Percentiles rank a stretch among this genome's conserved stretches.
Evolutionary conservation across 37 sponge, comb jelly and placozoan species (phyloP).

Genomic region (Chondrosia reniformis): DNA sequence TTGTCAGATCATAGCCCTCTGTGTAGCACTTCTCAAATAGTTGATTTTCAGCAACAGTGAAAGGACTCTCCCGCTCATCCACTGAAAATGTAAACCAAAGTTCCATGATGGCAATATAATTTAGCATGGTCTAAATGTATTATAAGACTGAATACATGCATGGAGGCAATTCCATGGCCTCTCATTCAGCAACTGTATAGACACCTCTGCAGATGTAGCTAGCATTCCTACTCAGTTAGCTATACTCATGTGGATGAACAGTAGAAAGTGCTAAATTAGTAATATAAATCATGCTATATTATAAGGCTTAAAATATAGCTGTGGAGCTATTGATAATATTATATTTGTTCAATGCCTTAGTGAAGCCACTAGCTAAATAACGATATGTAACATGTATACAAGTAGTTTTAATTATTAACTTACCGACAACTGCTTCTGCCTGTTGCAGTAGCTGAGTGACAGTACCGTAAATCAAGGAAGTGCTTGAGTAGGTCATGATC

Average conservation of each 20-base stretch:
- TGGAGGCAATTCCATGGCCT: neutral
- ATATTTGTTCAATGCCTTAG: no score
- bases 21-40: neutral
- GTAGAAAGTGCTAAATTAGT: neutral
- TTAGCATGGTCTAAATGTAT: neutral
- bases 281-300: no score
- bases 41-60: constrained; percentile 3
- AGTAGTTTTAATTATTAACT: no score
- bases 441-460: no score
- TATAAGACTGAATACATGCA: neutral
- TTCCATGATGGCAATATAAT: neutral
- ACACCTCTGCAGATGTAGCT: neutral
- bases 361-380: no score
- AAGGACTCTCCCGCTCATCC: constrained; percentile 7
- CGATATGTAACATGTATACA: no score
- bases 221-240: neutral
- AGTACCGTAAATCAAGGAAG: no score
- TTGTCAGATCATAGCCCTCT: no score
- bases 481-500: no score
- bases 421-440: no score
- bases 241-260: neutral
- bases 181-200: neutral
- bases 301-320: neutral
- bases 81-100: neutral
- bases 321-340: no score